phyloP scores from a whole-genome alignment of 2,113 vertebrate species.

The Perca fluviatilis region DNA sequence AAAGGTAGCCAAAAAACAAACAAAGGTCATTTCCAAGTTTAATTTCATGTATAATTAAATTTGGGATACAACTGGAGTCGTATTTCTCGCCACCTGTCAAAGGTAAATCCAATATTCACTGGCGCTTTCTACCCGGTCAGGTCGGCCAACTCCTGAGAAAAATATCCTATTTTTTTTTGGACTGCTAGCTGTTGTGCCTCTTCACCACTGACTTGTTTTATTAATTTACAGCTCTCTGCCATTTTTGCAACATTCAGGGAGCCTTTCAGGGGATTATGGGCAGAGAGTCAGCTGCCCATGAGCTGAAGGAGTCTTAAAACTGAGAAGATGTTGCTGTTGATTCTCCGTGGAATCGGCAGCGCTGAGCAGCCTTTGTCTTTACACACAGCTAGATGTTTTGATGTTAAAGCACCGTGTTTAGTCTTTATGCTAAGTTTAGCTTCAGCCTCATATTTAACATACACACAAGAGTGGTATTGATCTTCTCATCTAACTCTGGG shows the following conservation, averaged over 20 bases:
- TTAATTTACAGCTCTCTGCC: not conserved
- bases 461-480: not conserved
- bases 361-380: not conserved
- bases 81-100: conserved; percentile 43
- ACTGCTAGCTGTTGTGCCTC: conserved; percentile 2
- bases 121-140: not conserved
- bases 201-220: conserved; percentile 3
- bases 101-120: conserved; percentile 30
- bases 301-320: not conserved
- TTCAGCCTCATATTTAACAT: not conserved
- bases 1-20: not conserved
- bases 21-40: conserved; percentile 17
- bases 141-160: conserved; percentile 16
- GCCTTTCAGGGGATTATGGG: not conserved
- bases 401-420: not conserved
- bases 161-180: conserved; percentile 1
- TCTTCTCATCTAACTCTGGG: not conserved
- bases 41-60: conserved; percentile 47
- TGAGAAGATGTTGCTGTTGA: not conserved
- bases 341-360: conserved; percentile 5
- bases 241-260: not conserved
- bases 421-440: not conserved
- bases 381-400: not conserved
- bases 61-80: conserved; percentile 3
- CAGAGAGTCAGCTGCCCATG: not conserved